phyloP scores from a whole-genome alignment of 2,888 invertebrate species.

The Nomada fucata region DNA sequence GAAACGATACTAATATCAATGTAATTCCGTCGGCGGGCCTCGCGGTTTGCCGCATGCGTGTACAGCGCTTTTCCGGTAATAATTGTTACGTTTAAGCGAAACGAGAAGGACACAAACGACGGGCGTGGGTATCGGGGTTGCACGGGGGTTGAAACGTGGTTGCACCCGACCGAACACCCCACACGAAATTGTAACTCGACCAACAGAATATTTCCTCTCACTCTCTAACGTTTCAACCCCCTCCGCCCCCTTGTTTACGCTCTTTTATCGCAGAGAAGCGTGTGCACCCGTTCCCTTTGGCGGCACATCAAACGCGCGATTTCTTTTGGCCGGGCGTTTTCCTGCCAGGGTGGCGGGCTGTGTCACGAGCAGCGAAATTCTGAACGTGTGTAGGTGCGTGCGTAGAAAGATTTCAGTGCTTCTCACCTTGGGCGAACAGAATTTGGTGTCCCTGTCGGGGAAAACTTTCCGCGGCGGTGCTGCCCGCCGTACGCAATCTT shows the following conservation, averaged over 20 bases:
- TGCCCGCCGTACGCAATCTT: no score
- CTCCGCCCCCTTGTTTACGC: slow-evolving; percentile 24
- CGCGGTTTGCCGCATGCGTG: slow-evolving; percentile 80
- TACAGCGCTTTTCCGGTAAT: slow-evolving; percentile 75
- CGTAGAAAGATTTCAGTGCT: slow-evolving; percentile 1
- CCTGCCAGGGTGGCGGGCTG: slow-evolving; percentile 69
- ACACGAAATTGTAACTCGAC: slow-evolving; percentile 68
- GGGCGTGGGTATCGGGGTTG: slow-evolving; percentile 14
- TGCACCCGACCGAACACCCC: slow-evolving; percentile 69
- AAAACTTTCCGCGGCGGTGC: background rate
- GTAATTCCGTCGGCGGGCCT: slow-evolving; percentile 78
- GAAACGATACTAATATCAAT: slow-evolving; percentile 82
- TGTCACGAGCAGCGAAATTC: slow-evolving; percentile 77
- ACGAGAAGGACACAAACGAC: slow-evolving; percentile 41
- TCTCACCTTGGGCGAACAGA: slow-evolving; percentile 7
- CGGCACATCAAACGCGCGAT: slow-evolving; percentile 82
- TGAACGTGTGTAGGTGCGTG: slow-evolving; percentile 15
- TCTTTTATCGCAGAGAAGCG: slow-evolving; percentile 36
- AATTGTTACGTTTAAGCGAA: slow-evolving; percentile 76
- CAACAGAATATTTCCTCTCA: slow-evolving; percentile 61
- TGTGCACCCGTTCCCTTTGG: slow-evolving; percentile 76
- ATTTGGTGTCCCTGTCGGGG: slow-evolving; percentile 13
- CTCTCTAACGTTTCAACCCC: slow-evolving; percentile 30
- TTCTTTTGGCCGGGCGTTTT: slow-evolving; percentile 77
- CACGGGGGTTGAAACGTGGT: slow-evolving; percentile 62